Conservation (phyloP, 2,113 vertebrate species). For the Sclerurus mexicanus region DNA sequence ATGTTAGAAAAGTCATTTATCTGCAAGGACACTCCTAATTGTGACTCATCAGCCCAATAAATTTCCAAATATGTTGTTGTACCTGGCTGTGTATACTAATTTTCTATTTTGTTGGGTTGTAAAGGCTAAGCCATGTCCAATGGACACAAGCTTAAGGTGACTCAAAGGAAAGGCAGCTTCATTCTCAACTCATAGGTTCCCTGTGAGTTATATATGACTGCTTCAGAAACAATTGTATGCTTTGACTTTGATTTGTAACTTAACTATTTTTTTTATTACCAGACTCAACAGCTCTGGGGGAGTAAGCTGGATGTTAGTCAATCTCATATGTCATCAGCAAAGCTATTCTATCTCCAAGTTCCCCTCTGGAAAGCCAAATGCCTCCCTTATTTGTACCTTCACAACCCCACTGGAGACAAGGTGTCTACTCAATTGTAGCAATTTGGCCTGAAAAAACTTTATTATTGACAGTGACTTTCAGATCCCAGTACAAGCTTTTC, state of each 20-base stretch:
- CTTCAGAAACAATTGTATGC: not conserved
- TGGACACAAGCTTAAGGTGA: not conserved
- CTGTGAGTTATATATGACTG: not conserved
- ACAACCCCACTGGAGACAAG: constrained; percentile 14
- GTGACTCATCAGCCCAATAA: not conserved
- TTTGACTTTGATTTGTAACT: not conserved
- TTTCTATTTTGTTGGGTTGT: not conserved
- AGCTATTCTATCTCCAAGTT: not conserved
- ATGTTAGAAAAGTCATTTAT: not conserved
- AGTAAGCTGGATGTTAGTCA: constrained; percentile 31
- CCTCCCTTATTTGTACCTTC: constrained; percentile 33
- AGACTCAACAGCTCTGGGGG: not conserved
- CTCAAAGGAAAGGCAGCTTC: constrained; percentile 4
- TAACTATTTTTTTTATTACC: not conserved
- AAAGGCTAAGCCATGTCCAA: not conserved
- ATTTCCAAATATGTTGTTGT: not conserved
- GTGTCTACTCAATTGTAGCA: constrained; percentile 8
- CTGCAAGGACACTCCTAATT: not conserved
- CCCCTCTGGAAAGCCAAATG: constrained; percentile 19
- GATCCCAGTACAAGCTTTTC: not conserved
- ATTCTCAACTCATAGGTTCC: not conserved
- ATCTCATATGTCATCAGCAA: not conserved
- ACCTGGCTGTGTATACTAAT: not conserved
- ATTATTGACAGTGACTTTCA: constrained; percentile 14
- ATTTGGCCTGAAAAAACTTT: constrained; percentile 16